A percentile compares a stretch with the other conserved stretches of the same genome.
Conservation (phyloP, 1,140 invertebrate genomes). For the Zaprionus vittiger region DNA sequence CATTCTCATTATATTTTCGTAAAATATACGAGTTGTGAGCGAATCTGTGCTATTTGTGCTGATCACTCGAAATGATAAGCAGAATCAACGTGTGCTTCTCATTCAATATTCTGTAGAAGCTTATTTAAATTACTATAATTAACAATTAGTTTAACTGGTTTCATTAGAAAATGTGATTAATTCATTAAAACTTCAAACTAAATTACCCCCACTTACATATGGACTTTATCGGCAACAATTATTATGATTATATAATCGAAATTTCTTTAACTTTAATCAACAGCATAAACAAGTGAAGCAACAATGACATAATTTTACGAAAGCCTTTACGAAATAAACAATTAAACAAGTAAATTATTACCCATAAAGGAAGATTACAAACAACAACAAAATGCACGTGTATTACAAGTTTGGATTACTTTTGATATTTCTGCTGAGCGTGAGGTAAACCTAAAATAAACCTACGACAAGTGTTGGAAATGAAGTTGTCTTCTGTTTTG, state of each 20-base stretch:
- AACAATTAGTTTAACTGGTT: neutral
- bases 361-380: conserved; percentile 24
- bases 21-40: neutral
- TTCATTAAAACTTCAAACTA: neutral
- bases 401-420: conserved; percentile 83
- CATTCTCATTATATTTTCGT: neutral
- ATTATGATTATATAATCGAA: conserved; percentile 37
- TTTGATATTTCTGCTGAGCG: conserved; percentile 78
- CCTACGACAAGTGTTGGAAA: conserved; percentile 12
- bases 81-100: neutral
- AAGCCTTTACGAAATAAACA: conserved; percentile 31
- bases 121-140: neutral
- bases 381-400: conserved; percentile 61
- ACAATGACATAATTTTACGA: conserved; percentile 55
- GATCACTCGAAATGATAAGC: conserved; percentile 4
- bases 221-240: neutral
- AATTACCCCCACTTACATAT: neutral
- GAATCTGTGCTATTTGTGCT: conserved; percentile 4
- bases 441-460: conserved; percentile 64
- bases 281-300: conserved; percentile 35
- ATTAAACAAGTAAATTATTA: conserved; percentile 33
- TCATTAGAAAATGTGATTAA: neutral
- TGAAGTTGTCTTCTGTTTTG: conserved; percentile 6
- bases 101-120: neutral
- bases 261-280: conserved; percentile 44